phyloP scores from a whole-genome alignment of 2,888 invertebrate species.

The Habrosyne pyritoides region DNA sequence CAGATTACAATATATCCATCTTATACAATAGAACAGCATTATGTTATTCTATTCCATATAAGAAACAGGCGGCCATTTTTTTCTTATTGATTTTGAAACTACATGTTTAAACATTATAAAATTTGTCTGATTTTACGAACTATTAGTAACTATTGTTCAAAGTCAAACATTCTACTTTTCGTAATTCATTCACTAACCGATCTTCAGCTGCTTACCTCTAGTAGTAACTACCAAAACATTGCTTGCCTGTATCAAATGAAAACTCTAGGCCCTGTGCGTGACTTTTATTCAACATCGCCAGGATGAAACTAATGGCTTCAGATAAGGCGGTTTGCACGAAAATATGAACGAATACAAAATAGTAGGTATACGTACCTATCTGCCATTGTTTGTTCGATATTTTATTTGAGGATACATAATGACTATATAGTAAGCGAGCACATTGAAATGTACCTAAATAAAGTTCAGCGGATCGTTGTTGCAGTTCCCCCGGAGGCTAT shows the following conservation, averaged over 20 bases:
- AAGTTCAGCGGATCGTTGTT: background rate
- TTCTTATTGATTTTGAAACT: no score
- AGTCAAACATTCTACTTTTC: no score
- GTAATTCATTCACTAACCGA: no score
- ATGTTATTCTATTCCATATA: no score
- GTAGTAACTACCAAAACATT: slow-evolving; percentile 2
- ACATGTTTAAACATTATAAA: no score
- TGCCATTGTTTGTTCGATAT: background rate
- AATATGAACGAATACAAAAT: background rate
- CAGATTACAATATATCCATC: no score
- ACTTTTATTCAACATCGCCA: background rate
- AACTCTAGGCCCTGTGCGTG: background rate
- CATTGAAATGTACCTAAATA: background rate
- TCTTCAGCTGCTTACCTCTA: slow-evolving; percentile 3
- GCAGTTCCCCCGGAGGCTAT: background rate
- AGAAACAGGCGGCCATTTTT: no score
- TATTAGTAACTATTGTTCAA: no score
- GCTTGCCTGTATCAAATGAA: background rate
- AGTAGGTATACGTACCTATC: background rate
- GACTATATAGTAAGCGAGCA: background rate
- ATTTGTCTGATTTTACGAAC: no score
- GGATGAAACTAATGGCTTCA: background rate
- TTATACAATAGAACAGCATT: no score
- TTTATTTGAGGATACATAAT: background rate
- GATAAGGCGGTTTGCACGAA: background rate